Evolutionary conservation across 2,888 invertebrate species (phyloP), one percentile per base, ranked within the genome.

Genomic region (Eupithecia vulgata): DNA sequence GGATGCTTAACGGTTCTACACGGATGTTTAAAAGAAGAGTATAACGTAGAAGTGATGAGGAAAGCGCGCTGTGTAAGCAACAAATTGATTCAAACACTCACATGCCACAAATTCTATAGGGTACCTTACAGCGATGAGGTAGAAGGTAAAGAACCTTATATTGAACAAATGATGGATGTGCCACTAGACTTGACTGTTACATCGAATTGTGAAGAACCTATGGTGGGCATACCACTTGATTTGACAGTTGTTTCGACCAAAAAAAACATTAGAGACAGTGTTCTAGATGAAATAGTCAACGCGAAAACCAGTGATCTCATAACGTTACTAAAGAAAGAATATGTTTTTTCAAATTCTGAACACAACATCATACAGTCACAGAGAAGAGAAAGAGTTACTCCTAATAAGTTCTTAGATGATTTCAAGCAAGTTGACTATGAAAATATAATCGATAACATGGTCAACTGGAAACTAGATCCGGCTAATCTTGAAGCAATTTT

Each of bases 1-100:
- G 96, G 96, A 1, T 97, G 97, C 82, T 91, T 97, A 45, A 95
- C 95, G n/a, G 96, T 96, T 12, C 88, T 97, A 17, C 84, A 96
- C 12, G 89, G 93, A 45, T 95, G 96, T n/a, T 85, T 97, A 57
- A 91, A 95, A 68, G 96, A 96, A 75, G 95, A 95, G 69, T 95
- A 95, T 79, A 96, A 97, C 81, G 88, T 96, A 34, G 95, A 95
- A 84, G 96, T 97, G 0, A 93, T 96, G n/a, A 95, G 95, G 82
- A 88, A 89, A 30, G 95, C 96, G 0, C 94, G 95, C 12, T 83
- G 84, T 62, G 93, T 96, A 52, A 91, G 95, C 12, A 88, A 84
- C 40, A 90, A 91, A 67, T 82, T 96, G 15, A 87, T 94, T 34
- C 83, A 87, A 10, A 92, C 95, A 70, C 83, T 96, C 8, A 89